Evolutionary conservation across 1,140 invertebrate genomes (phyloP), one percentile per base, ranked within the genome.

Genomic region (Drosophila fuyamai): DNA sequence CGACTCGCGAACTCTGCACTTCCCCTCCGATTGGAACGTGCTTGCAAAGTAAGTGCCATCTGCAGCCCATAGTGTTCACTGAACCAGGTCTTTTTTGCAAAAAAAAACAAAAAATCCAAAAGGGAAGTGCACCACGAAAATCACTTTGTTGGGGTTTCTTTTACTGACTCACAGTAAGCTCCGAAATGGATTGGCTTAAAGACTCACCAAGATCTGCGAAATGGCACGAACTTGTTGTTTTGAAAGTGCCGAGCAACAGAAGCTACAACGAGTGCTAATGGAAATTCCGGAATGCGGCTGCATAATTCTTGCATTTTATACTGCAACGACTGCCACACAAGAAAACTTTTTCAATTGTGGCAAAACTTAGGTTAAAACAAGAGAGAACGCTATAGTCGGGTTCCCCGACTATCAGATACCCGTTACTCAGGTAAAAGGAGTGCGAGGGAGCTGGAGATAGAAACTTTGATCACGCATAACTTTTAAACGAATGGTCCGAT

Each of bases 1-100:
- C 53, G 68, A 71, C 65, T 71, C 44, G 51, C 65, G 8, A 72
- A 72, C 68, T 72, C 48, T 66, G 56, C 60, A 23, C 60, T 60
- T 43, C 38, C 38, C 60, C 55, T 23, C 9, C 18, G 47, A 29
- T 16, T 58, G 65, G 44, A 58, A 72, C 68, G 68, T 72, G 68
- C 66, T 29, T 4, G 65, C n/a, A n/a, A 44, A 58, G 10, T 32
- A 41, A 65, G 44, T 65, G 41, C 55, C 47, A 65, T 65, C 59
- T 46, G 18, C 61, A 58, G 60, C 40, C 23, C 51, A 35, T 7
- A 50, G 43, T 58, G 27, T 43, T 36, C 36, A 71, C 63, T 71
- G 51, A 71, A 41, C 48, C 54, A 13, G 38, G 6, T 5, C 1
- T 13, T 32, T 57, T 36, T 23, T 18, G 14, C 2, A 18, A 40